These are phyloP conservation scores for Neopelma chrysocephalum DNA, from an alignment of 2,797 vertebrate species.

Conservation along the genomic window DNA sequence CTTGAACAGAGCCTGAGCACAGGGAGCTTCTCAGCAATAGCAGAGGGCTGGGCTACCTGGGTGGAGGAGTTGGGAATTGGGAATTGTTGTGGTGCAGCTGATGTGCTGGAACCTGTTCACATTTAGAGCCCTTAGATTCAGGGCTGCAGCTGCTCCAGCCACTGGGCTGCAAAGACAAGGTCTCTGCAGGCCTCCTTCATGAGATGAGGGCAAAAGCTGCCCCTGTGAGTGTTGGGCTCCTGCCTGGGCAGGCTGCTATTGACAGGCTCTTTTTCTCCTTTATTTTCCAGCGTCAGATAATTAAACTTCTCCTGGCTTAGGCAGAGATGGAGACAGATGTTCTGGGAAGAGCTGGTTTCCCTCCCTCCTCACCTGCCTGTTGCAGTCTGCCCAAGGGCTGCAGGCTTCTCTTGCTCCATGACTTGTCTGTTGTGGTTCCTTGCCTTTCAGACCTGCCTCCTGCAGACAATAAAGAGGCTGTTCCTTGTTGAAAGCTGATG, in stretches of 20 bases:
- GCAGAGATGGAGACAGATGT: constrained; percentile 42
- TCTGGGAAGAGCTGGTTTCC: constrained; percentile 40
- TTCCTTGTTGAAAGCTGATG: background rate
- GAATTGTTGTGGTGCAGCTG: background rate
- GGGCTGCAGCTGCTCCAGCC: background rate
- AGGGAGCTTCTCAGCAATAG: background rate
- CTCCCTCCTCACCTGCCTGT: background rate
- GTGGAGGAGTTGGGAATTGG: background rate
- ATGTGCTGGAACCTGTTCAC: background rate
- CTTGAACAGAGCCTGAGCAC: too few relatives aligned
- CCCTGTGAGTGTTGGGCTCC: background rate
- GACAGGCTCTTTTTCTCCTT: constrained; percentile 29
- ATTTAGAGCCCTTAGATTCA: background rate
- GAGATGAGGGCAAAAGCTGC: background rate
- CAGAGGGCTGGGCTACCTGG: background rate
- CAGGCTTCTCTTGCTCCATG: background rate
- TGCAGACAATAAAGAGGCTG: constrained; percentile 40
- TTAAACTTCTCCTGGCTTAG: constrained; percentile 42
- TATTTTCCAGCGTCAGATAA: constrained; percentile 71
- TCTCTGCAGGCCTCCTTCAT: fast-evolving
- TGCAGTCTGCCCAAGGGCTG: background rate
- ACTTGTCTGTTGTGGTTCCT: background rate
- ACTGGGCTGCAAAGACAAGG: background rate
- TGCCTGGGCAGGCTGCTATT: background rate
- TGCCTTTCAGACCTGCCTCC: background rate